Evolutionary conservation across 2,888 invertebrate genomes (phyloP), one percentile per base, ranked within the genome.

Genomic region (Odiellus spinosus): DNA sequence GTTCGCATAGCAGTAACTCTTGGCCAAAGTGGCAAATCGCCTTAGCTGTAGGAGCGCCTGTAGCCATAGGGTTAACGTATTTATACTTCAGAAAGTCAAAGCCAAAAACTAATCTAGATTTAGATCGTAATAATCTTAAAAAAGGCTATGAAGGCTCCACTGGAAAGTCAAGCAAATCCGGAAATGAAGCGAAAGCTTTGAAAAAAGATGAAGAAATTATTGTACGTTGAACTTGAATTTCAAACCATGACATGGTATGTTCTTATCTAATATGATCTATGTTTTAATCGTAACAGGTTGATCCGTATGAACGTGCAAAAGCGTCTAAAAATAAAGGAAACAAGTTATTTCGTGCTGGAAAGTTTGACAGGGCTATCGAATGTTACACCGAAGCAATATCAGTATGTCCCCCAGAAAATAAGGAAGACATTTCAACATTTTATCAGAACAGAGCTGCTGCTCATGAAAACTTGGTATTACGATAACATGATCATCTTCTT

Each of bases 401-500:
- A 35, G 50, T 65, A 4, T 70, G 70, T 59, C 69, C 71, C 1
- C 39, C 52, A 3, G 65, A 82, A 47, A 76, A 80, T 57, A 71
- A 71, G 20, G 73, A 74, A 1, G 86, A 85, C 57, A 68, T 90
- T 46, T 80, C 93, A 1, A 90, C 86, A 14, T 90, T 86, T 67
- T 90, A 88, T 66, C 95, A 95, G 66, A 95, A 95, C 64, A 77
- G 91, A 59, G 95, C 93, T 11, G 95, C 93, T 14, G 85, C 90
- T 39, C 86, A 87, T 66, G 93, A 93, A 66, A 84, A 88, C 66
- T 70, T 90, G 61, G 76, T 76, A 62, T 39, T 10, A 44, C 26
- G 26, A 4, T 26, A n/a, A n/a, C n/a, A n/a, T n/a, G n/a, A n/a
- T n/a, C n/a, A n/a, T n/a, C n/a, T n/a, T n/a, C n/a, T n/a, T n/a